Base-by-base conservation (phyloP, 2,888 invertebrate species). In the Aleiodes testaceus region DNA sequence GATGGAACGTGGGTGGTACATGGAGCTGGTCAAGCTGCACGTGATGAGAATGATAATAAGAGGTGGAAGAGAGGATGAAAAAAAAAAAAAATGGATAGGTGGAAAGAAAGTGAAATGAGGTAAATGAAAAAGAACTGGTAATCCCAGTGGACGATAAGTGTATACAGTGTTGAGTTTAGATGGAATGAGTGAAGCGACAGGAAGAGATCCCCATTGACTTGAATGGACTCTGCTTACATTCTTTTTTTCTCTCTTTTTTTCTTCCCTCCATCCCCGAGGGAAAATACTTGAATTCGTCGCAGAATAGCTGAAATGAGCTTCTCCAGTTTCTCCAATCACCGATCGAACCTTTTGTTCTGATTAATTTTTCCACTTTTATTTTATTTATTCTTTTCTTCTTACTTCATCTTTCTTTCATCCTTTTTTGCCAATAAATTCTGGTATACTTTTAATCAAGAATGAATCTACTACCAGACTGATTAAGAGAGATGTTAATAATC, bases 21-120 rank as follows among this genome's bases (percentile, higher is more conserved):
- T 49, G 52, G 65, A 64, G 45, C 53, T 42, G 69, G 22, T 70
- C 74, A 76, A 79, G 81, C 81, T 79, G 81, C 80, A 79, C 81
- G 84, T 84, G 84, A 85, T 84, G 79, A 78, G 83, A 82, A 84
- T 83, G 80, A 82, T 80, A 79, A 83, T 36, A 6, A 36, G 36
- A 6, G 36, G 36, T 36, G 36, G 36, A 36, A 9, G 36, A 36
- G 36, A 36, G 36, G 11, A 80, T 79, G 79, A 79, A 63, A 45
- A 45, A 80, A 80, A 79, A 79, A 63, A 45, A 45, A 7, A 2
- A 63, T 3, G 7, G 6, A 26, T 53, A 2, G 53, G 22, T 12
- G 22, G 14, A 26, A n/a, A 26, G 22, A 22, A 22, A 26, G 22
- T 53, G 22, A 18, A 36, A 80, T 81, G 80, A 81, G 81, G 76